These are phyloP conservation scores for Aricia agestis DNA, from an alignment of 1,140 invertebrate species.

Conservation along the genomic window DNA sequence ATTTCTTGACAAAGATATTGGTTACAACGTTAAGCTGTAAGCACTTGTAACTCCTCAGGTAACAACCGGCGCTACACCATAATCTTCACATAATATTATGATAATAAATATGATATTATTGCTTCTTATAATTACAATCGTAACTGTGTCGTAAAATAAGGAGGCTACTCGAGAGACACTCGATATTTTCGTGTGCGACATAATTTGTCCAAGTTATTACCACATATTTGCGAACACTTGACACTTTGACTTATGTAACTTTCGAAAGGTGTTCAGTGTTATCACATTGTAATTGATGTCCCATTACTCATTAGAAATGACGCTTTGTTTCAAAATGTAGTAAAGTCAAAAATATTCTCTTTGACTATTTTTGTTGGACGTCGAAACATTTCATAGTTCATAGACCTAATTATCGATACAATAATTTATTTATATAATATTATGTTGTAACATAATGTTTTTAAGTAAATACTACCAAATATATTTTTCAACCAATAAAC, in stretches of 20 bases:
- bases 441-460: no score
- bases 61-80: neutral
- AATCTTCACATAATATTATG: constrained; percentile 3
- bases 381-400: neutral
- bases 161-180: constrained; percentile 17
- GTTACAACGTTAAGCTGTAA: no score
- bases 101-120: neutral
- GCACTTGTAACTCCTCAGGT: no score
- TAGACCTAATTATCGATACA: no score
- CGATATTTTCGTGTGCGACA: constrained; percentile 20
- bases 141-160: constrained; percentile 16
- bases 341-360: neutral
- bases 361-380: neutral
- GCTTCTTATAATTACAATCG: neutral
- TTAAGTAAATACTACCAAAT: no score
- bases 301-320: neutral
- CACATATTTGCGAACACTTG: constrained; percentile 26
- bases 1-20: no score
- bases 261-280: constrained; percentile 9
- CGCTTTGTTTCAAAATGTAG: neutral
- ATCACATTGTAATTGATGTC: neutral
- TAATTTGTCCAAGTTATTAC: constrained; percentile 17
- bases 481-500: no score
- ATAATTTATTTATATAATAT: no score
- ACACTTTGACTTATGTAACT: constrained; percentile 21